A percentile compares a stretch with the other conserved stretches of the same genome.
Evolutionary conservation across 1,140 invertebrate genomes (phyloP).

Genomic region (Leptonema lineaticorne): DNA sequence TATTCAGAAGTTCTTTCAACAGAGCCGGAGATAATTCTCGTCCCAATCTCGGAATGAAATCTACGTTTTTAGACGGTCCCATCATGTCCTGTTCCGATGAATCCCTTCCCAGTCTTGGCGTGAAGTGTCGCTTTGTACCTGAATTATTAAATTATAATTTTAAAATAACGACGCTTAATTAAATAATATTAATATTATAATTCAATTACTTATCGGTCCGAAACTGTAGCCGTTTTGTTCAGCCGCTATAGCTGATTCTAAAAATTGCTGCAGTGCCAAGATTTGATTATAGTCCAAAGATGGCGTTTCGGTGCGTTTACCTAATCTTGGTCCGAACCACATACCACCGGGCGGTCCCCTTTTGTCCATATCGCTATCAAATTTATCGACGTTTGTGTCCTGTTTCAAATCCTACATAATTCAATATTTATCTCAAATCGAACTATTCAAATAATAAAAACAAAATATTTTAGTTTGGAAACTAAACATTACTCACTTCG

Average conservation of each 20-base stretch:
- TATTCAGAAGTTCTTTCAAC: not conserved
- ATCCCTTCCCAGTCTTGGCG: slow-evolving; percentile 32
- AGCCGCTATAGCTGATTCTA: slow-evolving; percentile 5
- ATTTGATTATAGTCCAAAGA: not conserved
- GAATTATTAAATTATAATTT: not conserved
- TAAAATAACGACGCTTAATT: not conserved
- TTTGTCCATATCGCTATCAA: slow-evolving; percentile 12
- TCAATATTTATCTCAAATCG: not conserved
- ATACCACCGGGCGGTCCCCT: slow-evolving; percentile 31
- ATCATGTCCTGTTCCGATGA: slow-evolving; percentile 32
- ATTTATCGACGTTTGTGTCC: not conserved
- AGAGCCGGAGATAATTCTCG: slow-evolving; percentile 21
- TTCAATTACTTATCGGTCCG: not conserved
- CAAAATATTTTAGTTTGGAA: not conserved
- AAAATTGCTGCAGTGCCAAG: slow-evolving; percentile 18
- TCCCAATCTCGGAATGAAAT: slow-evolving; percentile 36
- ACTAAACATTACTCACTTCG: slow-evolving; percentile 1
- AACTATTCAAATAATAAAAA: not conserved
- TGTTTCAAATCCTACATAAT: slow-evolving; percentile 8
- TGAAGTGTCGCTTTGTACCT: slow-evolving; percentile 32
- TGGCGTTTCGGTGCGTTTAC: slow-evolving; percentile 22
- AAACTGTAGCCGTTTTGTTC: slow-evolving; percentile 1
- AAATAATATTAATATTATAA: not conserved
- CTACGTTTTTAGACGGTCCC: slow-evolving; percentile 27
- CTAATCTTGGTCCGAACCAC: slow-evolving; percentile 39